Percentiles rank a stretch among this genome's conserved stretches.
phyloP scores from a whole-genome alignment of 2,797 vertebrate species.

The Acanthopagrus latus region DNA sequence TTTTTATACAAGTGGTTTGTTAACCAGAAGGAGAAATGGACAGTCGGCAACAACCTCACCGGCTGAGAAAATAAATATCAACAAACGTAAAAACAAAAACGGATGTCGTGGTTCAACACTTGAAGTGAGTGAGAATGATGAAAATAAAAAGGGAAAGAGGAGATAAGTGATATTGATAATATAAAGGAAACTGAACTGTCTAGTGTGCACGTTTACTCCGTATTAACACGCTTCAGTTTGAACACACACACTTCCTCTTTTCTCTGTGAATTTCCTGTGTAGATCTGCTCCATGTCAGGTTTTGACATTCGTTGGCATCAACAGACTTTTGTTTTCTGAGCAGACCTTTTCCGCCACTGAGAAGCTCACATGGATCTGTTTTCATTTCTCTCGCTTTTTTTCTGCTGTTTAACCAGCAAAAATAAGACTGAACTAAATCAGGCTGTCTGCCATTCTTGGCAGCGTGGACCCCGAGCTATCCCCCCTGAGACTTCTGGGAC shows the following conservation, averaged over 20 bases:
- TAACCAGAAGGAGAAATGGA: neutral
- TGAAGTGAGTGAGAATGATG: neutral
- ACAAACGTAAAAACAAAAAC: slow-evolving; percentile 1
- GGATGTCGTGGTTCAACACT: slow-evolving; percentile 6
- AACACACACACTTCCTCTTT: slow-evolving; percentile 24
- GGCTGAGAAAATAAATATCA: neutral
- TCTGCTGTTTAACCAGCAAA: neutral
- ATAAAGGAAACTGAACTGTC: neutral
- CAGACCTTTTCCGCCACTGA: neutral
- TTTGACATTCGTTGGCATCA: slow-evolving; percentile 7
- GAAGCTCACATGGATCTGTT: slow-evolving; percentile 22
- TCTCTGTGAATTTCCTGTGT: neutral
- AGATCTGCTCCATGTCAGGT: neutral
- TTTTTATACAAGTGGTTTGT: neutral
- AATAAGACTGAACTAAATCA: slow-evolving; percentile 23
- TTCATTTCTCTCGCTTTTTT: slow-evolving; percentile 7
- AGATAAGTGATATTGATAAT: slow-evolving; percentile 6
- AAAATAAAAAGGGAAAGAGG: slow-evolving; percentile 6
- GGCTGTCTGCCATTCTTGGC: neutral
- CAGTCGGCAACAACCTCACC: neutral
- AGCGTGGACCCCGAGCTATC: neutral
- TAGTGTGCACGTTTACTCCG: neutral
- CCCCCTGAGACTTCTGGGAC: slow-evolving; percentile 41
- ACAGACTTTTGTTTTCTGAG: neutral
- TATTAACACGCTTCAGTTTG: neutral